A percentile compares a stretch with the other conserved stretches of the same genome.
These are phyloP conservation scores for Sarcophaga bullata DNA, from an alignment of 1,140 invertebrate species.

Conservation along the genomic window DNA sequence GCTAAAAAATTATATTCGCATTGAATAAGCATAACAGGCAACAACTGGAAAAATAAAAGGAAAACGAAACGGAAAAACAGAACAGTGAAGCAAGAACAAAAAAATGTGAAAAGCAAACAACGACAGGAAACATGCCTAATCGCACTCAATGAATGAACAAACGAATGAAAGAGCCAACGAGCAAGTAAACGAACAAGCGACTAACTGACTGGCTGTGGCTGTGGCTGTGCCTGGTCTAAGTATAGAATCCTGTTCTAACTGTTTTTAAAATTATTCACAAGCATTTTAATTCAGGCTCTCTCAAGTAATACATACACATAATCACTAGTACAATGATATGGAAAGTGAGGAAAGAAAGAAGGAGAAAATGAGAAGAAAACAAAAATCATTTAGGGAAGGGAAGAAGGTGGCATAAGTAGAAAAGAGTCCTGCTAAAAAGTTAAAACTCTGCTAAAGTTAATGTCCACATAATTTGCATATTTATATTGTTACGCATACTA, in stretches of 20 bases:
- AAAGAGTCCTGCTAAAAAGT: neutral
- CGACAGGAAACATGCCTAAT: conserved; percentile 60
- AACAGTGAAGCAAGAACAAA: neutral
- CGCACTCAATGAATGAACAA: conserved; percentile 56
- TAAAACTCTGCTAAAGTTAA: conserved; percentile 19
- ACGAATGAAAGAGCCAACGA: too few relatives aligned
- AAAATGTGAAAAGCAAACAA: conserved; percentile 52
- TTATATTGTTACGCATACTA: neutral
- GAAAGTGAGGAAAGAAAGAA: too few relatives aligned
- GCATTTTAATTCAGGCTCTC: neutral
- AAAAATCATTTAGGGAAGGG: neutral
- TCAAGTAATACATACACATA: too few relatives aligned
- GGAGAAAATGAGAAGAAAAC: neutral
- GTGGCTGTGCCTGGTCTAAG: too few relatives aligned
- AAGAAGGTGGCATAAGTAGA: neutral
- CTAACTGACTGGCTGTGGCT: too few relatives aligned
- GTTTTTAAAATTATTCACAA: neutral
- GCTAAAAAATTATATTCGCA: too few relatives aligned
- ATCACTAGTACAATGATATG: too few relatives aligned
- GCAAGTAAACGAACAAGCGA: too few relatives aligned
- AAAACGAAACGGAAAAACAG: neutral
- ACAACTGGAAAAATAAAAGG: too few relatives aligned
- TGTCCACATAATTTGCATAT: conserved; percentile 22
- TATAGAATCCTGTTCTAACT: neutral
- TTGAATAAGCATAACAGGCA: too few relatives aligned